Evolutionary conservation across 2,113 vertebrate genomes (phyloP).

Genomic region (Neopipo cinnamomea): DNA sequence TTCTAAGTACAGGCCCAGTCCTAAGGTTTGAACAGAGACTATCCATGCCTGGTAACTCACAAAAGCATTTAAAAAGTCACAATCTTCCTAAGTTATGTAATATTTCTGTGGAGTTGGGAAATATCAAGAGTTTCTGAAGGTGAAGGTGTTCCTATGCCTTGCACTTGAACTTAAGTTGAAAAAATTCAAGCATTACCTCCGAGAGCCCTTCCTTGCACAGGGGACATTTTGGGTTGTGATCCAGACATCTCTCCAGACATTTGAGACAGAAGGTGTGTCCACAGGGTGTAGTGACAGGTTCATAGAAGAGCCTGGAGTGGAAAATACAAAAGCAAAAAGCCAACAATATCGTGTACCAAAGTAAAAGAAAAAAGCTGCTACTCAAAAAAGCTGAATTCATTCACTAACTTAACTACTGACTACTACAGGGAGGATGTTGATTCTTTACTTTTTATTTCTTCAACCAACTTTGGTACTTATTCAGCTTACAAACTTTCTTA

Average conservation of each 20-base stretch:
- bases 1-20: not conserved
- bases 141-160: not conserved
- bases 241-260: constrained; percentile 90
- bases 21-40: not conserved
- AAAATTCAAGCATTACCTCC: constrained; percentile 74
- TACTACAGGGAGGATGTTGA: not conserved
- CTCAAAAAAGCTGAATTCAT: not conserved
- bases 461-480: not conserved
- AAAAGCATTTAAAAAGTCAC: not conserved
- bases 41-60: not conserved
- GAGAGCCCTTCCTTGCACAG: constrained; percentile 89
- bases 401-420: not conserved
- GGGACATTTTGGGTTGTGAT: constrained; percentile 91
- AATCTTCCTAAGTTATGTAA: not conserved
- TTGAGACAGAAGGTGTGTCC: constrained; percentile 94
- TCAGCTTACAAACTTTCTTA: not conserved
- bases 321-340: constrained; percentile 47
- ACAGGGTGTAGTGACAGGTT: constrained; percentile 91
- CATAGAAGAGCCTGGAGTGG: constrained; percentile 85
- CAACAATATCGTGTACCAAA: constrained; percentile 55
- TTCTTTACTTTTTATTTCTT: not conserved
- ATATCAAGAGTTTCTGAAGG: not conserved
- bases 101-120: not conserved
- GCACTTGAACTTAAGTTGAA: not conserved
- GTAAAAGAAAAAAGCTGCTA: not conserved